Evolutionary conservation across 2,797 vertebrate species (phyloP), one percentile per base, ranked within the genome.

Genomic region (Enteromius trimaculatus): DNA sequence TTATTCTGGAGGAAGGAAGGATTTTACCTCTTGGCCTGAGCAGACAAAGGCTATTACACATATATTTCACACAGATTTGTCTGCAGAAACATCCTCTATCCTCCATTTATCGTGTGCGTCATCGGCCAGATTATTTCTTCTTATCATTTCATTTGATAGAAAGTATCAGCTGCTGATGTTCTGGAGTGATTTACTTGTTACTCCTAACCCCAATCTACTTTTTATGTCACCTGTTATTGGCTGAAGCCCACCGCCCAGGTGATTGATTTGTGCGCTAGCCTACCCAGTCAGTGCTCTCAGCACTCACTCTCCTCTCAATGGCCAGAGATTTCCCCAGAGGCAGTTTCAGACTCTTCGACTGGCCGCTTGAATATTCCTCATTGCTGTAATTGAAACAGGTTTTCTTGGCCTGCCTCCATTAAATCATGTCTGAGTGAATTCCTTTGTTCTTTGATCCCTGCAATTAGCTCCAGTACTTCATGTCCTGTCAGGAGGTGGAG

Each of bases 321-420:
- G 82, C 84, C 68, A 66, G 75, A 83, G 76, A 86, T 86, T 85
- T 89, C 86, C 85, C 86, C n/a, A 62, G 76, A 65, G 79, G 58
- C 47, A 29, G 53, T 82, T 88, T 86, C 58, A 64, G 58, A 70
- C 79, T 75, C 77, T 81, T 68, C 29, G 47, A 68, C 80, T 84
- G 60, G 81, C 69, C 68, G 75, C 74, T 82, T 85, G 82, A 86
- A 84, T 80, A 85, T 88, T 85, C 78, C 83, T 88, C 76, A 83
- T 80, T 87, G 85, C 78, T 68, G 88, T 89, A 89, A 86, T 81
- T 86, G 85, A 87, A 89, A 87, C 85, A 90, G 86, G 86, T 89
- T 86, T 86, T 84, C 83, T 85, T 83, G 87, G 78, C 87, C 82
- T 80, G 82, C 71, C 84, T 89, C 84, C 83, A 86, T 87, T 90